Percentiles rank a stretch among this genome's conserved stretches.
phyloP scores from a whole-genome alignment of 2,113 vertebrate species.

The Glaucomys volans region DNA sequence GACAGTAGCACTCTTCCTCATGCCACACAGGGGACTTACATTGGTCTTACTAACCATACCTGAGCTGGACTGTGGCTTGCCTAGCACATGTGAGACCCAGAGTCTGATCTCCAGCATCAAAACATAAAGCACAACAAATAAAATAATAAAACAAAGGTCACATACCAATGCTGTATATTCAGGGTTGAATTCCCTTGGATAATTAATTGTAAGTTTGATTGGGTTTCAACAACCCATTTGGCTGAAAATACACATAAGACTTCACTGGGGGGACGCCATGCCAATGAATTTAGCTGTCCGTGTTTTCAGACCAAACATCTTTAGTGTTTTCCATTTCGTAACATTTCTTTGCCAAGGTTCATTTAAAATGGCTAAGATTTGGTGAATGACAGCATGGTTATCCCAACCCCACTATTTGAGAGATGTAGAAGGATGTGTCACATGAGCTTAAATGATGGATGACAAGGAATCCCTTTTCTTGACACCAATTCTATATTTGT shows the following conservation, averaged over 20 bases:
- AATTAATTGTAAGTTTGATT: conserved; percentile 3
- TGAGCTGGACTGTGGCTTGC: background rate
- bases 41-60: background rate
- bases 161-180: background rate
- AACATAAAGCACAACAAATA: background rate
- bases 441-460: background rate
- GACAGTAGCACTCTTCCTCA: background rate
- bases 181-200: background rate
- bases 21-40: background rate
- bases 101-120: background rate
- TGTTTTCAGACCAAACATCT: background rate
- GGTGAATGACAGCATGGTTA: background rate
- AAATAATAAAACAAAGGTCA: background rate
- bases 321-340: conserved; percentile 1
- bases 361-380: conserved; percentile 16
- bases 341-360: conserved; percentile 32
- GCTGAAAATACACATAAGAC: background rate
- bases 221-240: background rate
- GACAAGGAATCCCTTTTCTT: background rate
- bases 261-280: background rate
- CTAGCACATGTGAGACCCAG: background rate
- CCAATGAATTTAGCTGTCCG: background rate
- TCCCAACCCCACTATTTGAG: background rate
- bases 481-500: conserved; percentile 26
- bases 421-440: background rate